Percentiles rank a stretch among this genome's conserved stretches.
Conservation (phyloP, 2,113 vertebrate genomes). For the Rostratula benghalensis region DNA sequence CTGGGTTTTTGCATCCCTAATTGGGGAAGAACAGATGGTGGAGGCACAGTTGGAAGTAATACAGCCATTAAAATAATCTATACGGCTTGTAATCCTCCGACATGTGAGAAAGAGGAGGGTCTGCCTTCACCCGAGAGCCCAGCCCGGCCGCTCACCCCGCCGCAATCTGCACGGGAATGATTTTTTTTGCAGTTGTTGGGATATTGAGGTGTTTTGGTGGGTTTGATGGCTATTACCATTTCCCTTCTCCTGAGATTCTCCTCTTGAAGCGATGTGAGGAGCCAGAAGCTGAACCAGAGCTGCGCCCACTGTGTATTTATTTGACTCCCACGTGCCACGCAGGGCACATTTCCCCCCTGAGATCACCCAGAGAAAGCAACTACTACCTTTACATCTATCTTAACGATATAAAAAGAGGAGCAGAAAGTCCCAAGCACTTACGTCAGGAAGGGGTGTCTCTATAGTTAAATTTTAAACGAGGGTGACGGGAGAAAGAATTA, state of each 20-base stretch:
- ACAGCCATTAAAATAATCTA: constrained; percentile 81
- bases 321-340: fast-evolving
- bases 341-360: neutral
- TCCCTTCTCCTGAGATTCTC: neutral
- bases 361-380: neutral
- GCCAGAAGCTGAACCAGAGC: neutral
- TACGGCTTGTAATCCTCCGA: constrained; percentile 69
- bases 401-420: neutral
- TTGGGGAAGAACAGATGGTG: constrained; percentile 81
- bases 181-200: neutral
- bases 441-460: neutral
- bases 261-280: neutral
- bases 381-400: neutral
- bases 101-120: constrained; percentile 42
- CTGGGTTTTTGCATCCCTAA: constrained; percentile 79
- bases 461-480: neutral
- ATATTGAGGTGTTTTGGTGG: neutral
- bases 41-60: constrained; percentile 74
- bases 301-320: neutral
- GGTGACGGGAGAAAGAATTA: neutral
- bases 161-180: neutral
- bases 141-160: neutral
- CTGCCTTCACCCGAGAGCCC: neutral
- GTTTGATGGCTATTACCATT: neutral
- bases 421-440: neutral